These are phyloP conservation scores for Gymnocypris eckloni DNA, from an alignment of 2,797 vertebrate genomes.

Conservation along the genomic window DNA sequence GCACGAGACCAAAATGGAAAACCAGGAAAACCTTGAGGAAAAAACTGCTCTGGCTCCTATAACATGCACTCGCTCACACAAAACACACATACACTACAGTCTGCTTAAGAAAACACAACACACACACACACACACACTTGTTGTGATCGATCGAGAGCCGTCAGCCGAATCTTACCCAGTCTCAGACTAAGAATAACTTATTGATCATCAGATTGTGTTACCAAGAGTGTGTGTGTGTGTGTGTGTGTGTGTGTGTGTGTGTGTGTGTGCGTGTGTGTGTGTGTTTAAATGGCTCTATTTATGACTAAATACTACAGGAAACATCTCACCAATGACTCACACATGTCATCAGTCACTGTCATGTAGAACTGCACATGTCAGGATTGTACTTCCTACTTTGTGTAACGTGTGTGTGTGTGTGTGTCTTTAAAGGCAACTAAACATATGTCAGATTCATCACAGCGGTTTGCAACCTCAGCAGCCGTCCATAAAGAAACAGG, in stretches of 20 bases:
- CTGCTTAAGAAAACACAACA: not conserved
- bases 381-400: not conserved
- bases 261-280: not conserved
- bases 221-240: slow-evolving; percentile 51
- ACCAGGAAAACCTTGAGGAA: not conserved
- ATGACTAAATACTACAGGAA: slow-evolving; percentile 35
- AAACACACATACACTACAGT: not conserved
- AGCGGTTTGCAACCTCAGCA: slow-evolving; percentile 54
- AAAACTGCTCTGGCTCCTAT: not conserved
- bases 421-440: slow-evolving; percentile 17
- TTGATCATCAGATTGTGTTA: slow-evolving; percentile 78
- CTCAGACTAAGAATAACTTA: slow-evolving; percentile 74
- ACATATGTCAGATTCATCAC: slow-evolving; percentile 49
- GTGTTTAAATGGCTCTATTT: slow-evolving; percentile 31
- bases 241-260: not conserved
- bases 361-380: slow-evolving; percentile 23
- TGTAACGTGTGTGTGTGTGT: slow-evolving; percentile 21
- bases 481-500: slow-evolving; percentile 39
- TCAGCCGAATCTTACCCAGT: slow-evolving; percentile 62
- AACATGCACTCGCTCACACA: slow-evolving; percentile 1
- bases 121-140: slow-evolving; percentile 32
- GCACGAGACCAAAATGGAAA: not conserved
- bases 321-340: not conserved
- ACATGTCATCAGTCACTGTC: slow-evolving; percentile 37
- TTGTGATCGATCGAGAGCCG: slow-evolving; percentile 47